Conservation (phyloP, 2,797 vertebrate species). For the Huso huso region DNA sequence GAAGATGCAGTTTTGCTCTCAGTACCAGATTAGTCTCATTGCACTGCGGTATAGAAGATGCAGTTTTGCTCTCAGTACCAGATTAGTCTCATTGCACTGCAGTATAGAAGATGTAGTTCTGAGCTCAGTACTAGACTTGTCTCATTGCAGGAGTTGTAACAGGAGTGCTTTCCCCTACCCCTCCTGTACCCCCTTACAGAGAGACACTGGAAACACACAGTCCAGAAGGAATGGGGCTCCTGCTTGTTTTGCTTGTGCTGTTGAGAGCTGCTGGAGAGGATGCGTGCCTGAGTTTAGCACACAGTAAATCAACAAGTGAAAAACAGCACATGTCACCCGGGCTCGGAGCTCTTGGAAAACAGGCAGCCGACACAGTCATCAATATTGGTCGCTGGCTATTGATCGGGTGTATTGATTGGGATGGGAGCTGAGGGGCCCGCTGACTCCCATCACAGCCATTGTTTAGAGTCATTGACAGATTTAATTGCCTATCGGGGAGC, state of each 20-base stretch:
- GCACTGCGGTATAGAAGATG: too few relatives aligned
- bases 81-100: too few relatives aligned
- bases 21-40: too few relatives aligned
- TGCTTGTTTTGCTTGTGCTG: slow-evolving; percentile 7
- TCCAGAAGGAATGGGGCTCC: slow-evolving; percentile 22
- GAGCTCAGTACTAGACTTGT: too few relatives aligned
- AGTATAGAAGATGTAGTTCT: too few relatives aligned
- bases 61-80: too few relatives aligned
- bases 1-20: too few relatives aligned
- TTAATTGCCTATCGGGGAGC: slow-evolving; percentile 40
- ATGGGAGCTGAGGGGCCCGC: slow-evolving; percentile 23
- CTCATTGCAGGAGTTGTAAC: too few relatives aligned
- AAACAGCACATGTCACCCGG: slow-evolving; percentile 1
- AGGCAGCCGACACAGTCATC: slow-evolving; percentile 41
- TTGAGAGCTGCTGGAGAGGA: too few relatives aligned
- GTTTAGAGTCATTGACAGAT: slow-evolving; percentile 50
- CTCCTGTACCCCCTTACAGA: neutral
- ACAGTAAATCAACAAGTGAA: slow-evolving; percentile 34
- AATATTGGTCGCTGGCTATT: slow-evolving; percentile 51
- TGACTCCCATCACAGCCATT: slow-evolving; percentile 35
- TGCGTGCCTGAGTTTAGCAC: slow-evolving; percentile 2
- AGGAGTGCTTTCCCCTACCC: too few relatives aligned
- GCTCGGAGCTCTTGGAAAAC: slow-evolving; percentile 22
- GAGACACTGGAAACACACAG: slow-evolving; percentile 11
- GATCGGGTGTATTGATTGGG: slow-evolving; percentile 49